These are phyloP conservation scores for Chalcis sispes DNA, from an alignment of 2,888 invertebrate species.

Conservation along the genomic window DNA sequence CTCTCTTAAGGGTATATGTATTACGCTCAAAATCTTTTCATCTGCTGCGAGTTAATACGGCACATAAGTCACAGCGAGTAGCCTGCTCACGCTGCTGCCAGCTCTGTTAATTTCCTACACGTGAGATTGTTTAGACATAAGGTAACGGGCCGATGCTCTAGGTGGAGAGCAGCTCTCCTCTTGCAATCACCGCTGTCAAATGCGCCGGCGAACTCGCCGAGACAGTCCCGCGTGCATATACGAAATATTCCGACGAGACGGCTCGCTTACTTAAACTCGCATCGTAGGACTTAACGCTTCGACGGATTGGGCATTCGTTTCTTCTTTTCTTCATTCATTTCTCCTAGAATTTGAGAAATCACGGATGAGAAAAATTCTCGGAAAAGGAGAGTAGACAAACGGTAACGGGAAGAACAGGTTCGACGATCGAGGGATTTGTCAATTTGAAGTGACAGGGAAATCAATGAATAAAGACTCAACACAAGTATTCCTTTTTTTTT, in stretches of 20 bases:
- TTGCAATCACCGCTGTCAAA: not conserved
- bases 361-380: constrained; percentile 4
- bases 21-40: constrained; percentile 46
- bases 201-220: not conserved
- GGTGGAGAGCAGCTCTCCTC: constrained; percentile 1
- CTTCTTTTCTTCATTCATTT: too few species aligned
- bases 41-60: constrained; percentile 46
- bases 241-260: not conserved
- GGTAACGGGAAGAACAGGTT: too few species aligned
- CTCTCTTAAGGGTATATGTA: not conserved
- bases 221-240: not conserved
- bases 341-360: constrained; percentile 31
- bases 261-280: constrained; percentile 22
- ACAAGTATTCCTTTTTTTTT: too few species aligned
- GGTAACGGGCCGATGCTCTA: constrained; percentile 43
- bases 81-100: constrained; percentile 24
- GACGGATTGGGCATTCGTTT: not conserved
- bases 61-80: not conserved
- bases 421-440: too few species aligned
- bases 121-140: constrained; percentile 47
- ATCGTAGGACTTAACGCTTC: constrained; percentile 19
- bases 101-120: constrained; percentile 51
- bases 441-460: constrained; percentile 10
- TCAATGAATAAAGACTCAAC: too few species aligned
- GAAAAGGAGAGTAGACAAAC: too few species aligned